Evolutionary conservation across 2,888 invertebrate species (phyloP), one percentile per base, ranked within the genome.

Genomic region (Nezara viridula): DNA sequence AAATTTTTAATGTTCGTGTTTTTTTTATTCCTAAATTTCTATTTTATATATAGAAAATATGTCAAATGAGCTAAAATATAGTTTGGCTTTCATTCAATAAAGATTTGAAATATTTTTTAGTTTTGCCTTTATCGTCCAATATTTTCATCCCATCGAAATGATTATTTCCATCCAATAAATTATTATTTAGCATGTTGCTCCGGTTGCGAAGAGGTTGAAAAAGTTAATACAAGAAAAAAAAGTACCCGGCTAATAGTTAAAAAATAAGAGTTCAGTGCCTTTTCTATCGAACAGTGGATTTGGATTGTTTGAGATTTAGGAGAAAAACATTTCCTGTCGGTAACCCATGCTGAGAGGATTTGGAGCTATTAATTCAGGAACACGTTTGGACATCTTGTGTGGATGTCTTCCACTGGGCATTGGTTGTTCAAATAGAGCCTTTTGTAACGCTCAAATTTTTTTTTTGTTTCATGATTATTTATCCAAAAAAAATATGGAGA

Each of bases 321-420:
- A 37, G 1, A 32, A 73, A 73, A 32, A 32, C 66, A 73, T 73
- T 37, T 73, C 27, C 60, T 60, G 60, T 27, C 27, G 60, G 60
- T 27, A 27, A 16, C 27, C 66, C 66, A 37, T 37, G 44, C 77
- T 24, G 77, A 40, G 81, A 77, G 40, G 24, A 77, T 77, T 40
- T 77, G 24, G 24, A n/a, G 24, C n/a, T n/a, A 44, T 81, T 81
- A 73, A 81, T 81, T 81, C 81, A 44, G 40, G 81, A 44, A 47
- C 81, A 81, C 81, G 81, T 47, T 81, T 81, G 81, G 44, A 47
- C 9, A 81, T 81, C 24, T 81, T 44, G 12, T 37, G 81, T 77
- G n/a, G n/a, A 24, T 40, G 12, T 81, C n/a, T 19, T 44, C 44
- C 12, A 81, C n/a, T 4, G 44, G 44, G n/a, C 14, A 81, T 47